Percentiles rank a stretch among this genome's conserved stretches.
phyloP scores from a whole-genome alignment of 2,113 vertebrate genomes.

The Syrmaticus mikado region DNA sequence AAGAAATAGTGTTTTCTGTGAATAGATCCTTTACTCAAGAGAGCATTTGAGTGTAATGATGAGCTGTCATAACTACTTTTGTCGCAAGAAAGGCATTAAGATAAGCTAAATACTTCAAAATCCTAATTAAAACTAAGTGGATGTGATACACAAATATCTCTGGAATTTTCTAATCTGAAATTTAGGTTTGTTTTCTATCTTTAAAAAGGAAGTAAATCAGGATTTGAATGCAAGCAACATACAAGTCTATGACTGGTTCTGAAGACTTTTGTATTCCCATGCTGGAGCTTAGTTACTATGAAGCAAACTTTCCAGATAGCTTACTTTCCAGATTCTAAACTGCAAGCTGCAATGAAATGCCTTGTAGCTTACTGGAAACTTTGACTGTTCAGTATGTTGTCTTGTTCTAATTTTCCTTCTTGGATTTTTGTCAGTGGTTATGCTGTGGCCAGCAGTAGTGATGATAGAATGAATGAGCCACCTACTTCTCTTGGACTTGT shows the following conservation, averaged over 20 bases:
- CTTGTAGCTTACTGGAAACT: slow-evolving; percentile 15
- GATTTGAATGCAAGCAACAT: background rate
- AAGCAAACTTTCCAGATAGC: background rate
- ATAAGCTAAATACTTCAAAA: background rate
- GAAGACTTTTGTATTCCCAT: background rate
- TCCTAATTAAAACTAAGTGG: background rate
- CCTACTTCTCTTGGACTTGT: slow-evolving; percentile 96
- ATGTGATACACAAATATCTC: background rate
- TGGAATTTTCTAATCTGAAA: background rate
- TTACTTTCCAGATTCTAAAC: background rate
- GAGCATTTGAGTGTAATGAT: background rate
- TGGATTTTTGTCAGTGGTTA: slow-evolving; percentile 86
- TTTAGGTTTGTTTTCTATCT: background rate
- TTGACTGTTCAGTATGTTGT: slow-evolving; percentile 10
- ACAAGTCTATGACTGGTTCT: background rate
- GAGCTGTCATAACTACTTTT: background rate
- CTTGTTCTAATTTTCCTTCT: slow-evolving; percentile 15
- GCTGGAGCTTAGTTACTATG: background rate
- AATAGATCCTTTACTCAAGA: background rate
- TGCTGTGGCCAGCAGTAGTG: slow-evolving; percentile 96
- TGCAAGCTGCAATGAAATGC: background rate
- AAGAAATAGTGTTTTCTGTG: background rate
- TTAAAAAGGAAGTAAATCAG: background rate
- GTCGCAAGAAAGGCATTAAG: background rate
- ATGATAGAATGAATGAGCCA: slow-evolving; percentile 98